Evolutionary conservation across 2,113 vertebrate species (phyloP).

Genomic region (Misgurnus anguillicaudatus): DNA sequence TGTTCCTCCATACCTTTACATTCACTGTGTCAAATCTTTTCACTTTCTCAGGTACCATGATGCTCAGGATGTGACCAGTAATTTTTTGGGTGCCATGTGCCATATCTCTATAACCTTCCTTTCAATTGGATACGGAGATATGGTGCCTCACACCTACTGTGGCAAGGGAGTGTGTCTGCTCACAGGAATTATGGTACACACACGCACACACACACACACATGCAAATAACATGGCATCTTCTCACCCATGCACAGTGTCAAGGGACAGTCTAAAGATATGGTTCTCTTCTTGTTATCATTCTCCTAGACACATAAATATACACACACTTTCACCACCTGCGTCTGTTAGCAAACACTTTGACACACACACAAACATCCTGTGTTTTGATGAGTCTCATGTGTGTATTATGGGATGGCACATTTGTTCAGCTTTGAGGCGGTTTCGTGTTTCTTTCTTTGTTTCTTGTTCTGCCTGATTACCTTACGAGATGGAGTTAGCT

Average conservation of each 20-base stretch:
- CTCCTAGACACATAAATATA: slow-evolving; percentile 50
- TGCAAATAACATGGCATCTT: neutral
- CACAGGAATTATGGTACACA: slow-evolving; percentile 94
- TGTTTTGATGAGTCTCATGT: neutral
- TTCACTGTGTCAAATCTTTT: neutral
- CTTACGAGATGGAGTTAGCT: neutral
- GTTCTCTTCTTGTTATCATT: slow-evolving; percentile 49
- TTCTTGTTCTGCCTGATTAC: slow-evolving; percentile 15
- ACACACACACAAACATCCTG: neutral
- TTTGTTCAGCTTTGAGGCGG: slow-evolving; percentile 21
- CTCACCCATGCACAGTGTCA: neutral
- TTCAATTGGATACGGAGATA: slow-evolving; percentile 97
- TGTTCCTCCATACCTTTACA: slow-evolving; percentile 6
- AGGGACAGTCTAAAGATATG: neutral
- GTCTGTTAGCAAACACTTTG: neutral
- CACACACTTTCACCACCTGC: slow-evolving; percentile 20
- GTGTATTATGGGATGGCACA: slow-evolving; percentile 1
- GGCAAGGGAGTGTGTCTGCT: slow-evolving; percentile 98
- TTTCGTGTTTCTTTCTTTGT: neutral
- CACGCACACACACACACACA: slow-evolving; percentile 1
- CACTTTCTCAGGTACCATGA: slow-evolving; percentile 87
- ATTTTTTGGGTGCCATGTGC: slow-evolving; percentile 99
- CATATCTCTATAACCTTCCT: slow-evolving; percentile 98
- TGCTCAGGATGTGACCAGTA: slow-evolving; percentile 96
- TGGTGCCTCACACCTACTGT: slow-evolving; percentile 98